These are phyloP conservation scores for Dorcus hopei DNA, from an alignment of 2,888 invertebrate species.

Conservation along the genomic window DNA sequence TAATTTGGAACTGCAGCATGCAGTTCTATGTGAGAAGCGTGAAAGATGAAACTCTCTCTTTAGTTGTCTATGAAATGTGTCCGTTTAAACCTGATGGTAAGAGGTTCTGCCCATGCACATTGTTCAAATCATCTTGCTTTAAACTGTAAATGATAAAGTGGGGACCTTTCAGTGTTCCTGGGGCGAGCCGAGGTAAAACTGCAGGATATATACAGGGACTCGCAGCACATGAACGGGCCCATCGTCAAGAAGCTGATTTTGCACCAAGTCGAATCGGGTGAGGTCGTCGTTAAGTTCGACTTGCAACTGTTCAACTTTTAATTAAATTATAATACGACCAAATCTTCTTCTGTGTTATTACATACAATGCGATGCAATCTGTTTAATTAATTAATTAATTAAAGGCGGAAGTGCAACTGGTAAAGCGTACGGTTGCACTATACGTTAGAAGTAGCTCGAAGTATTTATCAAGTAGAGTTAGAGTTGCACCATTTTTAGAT, in stretches of 20 bases:
- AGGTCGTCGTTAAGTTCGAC: slow-evolving; percentile 67
- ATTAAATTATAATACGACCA: background rate
- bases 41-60: slow-evolving; percentile 64
- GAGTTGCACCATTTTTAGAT: too few relatives aligned
- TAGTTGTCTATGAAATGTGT: slow-evolving; percentile 69
- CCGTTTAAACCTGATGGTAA: slow-evolving; percentile 71
- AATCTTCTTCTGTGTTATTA: background rate
- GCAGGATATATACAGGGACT: slow-evolving; percentile 59
- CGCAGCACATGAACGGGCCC: slow-evolving; percentile 58
- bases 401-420: too few relatives aligned
- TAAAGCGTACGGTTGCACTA: too few relatives aligned
- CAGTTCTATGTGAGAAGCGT: slow-evolving; percentile 71
- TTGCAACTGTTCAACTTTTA: slow-evolving; percentile 57
- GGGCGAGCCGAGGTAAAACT: slow-evolving; percentile 68
- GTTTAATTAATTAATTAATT: too few relatives aligned
- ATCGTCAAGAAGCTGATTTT: slow-evolving; percentile 62
- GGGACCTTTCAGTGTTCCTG: slow-evolving; percentile 59
- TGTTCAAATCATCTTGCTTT: background rate
- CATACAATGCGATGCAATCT: too few relatives aligned
- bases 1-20: slow-evolving; percentile 74
- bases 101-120: background rate
- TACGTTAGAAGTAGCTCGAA: too few relatives aligned
- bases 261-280: slow-evolving; percentile 67
- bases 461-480: too few relatives aligned
- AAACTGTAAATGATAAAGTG: background rate